Conservation (phyloP, 2,113 vertebrate species). For the Tor tambroides region DNA sequence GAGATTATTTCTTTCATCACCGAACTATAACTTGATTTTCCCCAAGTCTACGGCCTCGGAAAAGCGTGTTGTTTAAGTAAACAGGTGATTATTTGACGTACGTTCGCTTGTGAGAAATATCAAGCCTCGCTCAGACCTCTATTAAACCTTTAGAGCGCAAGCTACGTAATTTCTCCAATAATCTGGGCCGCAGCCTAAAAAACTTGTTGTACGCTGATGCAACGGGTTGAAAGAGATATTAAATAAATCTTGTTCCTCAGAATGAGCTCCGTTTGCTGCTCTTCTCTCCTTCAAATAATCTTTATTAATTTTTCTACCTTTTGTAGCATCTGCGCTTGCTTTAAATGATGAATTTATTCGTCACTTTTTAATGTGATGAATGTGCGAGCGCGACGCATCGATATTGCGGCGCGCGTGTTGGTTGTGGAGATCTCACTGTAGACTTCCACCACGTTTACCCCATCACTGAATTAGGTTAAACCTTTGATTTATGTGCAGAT, state of each 20-base stretch:
- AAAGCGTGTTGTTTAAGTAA: constrained; percentile 9
- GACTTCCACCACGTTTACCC: constrained; percentile 37
- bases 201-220: constrained; percentile 63
- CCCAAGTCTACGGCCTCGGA: background rate
- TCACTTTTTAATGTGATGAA: constrained; percentile 57
- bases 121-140: background rate
- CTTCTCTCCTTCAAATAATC: constrained; percentile 46
- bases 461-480: constrained; percentile 70
- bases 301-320: constrained; percentile 43
- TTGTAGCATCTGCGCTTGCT: constrained; percentile 6
- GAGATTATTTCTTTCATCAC: constrained; percentile 17
- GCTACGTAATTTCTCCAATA: constrained; percentile 33
- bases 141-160: constrained; percentile 40
- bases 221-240: constrained; percentile 70
- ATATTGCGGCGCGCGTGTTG: constrained; percentile 43
- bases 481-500: constrained; percentile 74
- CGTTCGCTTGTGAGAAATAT: background rate
- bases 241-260: constrained; percentile 60
- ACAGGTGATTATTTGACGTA: constrained; percentile 6
- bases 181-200: constrained; percentile 58
- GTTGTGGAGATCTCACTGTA: constrained; percentile 50
- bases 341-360: constrained; percentile 56
- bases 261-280: constrained; percentile 20
- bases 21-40: constrained; percentile 40
- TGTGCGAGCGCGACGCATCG: constrained; percentile 52